Evolutionary conservation across 2,113 vertebrate species (phyloP).

Genomic region (Scortum barcoo): DNA sequence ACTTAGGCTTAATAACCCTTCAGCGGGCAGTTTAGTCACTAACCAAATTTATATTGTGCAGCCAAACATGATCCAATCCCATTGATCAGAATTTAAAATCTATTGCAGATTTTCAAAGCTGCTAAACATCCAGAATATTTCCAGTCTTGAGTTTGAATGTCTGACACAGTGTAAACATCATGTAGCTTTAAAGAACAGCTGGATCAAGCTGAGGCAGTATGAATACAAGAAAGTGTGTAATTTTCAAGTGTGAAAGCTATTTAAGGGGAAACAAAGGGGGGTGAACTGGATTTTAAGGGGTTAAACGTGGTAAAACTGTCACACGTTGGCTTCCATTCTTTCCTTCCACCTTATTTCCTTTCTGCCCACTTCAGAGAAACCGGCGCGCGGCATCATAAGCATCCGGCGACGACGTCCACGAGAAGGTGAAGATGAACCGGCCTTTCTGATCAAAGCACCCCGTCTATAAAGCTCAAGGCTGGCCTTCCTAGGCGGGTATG

Average conservation of each 20-base stretch:
- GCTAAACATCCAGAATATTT: background rate
- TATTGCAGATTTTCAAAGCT: background rate
- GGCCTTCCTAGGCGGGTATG: conserved; percentile 62
- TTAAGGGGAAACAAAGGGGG: background rate
- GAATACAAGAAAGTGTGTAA: background rate
- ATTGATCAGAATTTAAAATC: background rate
- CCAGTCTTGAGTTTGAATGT: background rate
- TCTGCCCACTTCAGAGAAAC: conserved; percentile 56
- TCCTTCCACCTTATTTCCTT: conserved; percentile 22
- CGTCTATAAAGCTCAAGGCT: conserved; percentile 69
- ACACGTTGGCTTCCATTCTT: conserved; percentile 77
- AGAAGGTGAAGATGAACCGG: conserved; percentile 71
- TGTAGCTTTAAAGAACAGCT: background rate
- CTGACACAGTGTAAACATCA: too few species aligned
- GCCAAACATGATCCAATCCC: too few species aligned
- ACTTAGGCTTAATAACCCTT: too few species aligned
- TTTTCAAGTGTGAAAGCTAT: background rate
- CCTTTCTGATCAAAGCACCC: conserved; percentile 81
- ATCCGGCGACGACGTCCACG: conserved; percentile 68
- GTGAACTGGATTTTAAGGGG: background rate
- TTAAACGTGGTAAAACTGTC: background rate
- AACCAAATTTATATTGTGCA: too few species aligned
- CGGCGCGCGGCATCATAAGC: conserved; percentile 75
- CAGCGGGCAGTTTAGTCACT: too few species aligned
- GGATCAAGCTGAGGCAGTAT: background rate